These are phyloP conservation scores for Nyctibius bracteatus DNA, from an alignment of 2,113 vertebrate species.

Conservation along the genomic window DNA sequence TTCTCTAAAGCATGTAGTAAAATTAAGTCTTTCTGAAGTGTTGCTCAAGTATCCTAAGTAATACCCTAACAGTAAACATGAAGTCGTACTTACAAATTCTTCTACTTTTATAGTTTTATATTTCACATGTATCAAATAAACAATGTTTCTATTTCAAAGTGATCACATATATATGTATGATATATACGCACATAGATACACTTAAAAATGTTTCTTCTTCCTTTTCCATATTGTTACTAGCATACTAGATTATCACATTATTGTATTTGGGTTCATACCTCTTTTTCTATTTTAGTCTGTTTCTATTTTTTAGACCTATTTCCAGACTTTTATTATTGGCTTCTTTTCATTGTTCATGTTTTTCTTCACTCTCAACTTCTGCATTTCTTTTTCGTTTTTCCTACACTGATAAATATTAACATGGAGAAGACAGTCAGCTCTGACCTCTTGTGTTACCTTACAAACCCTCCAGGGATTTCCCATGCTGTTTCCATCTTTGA, in stretches of 20 bases:
- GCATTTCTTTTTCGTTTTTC: neutral
- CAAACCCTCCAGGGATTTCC: neutral
- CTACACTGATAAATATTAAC: neutral
- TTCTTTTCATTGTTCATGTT: neutral
- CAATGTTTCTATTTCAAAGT: neutral
- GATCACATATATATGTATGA: neutral
- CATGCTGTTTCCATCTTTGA: neutral
- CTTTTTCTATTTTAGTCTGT: neutral
- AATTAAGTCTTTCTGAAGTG: neutral
- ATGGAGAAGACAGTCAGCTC: neutral
- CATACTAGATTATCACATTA: neutral
- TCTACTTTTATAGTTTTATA: neutral
- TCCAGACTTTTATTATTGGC: neutral
- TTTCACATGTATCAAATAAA: neutral
- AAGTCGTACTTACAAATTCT: neutral
- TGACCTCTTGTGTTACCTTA: neutral
- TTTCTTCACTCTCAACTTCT: neutral
- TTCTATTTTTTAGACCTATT: neutral
- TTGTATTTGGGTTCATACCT: neutral
- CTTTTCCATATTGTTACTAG: neutral
- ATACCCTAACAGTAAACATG: neutral
- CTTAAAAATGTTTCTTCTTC: neutral
- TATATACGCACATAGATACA: neutral
- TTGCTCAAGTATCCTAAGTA: neutral
- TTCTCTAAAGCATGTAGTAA: neutral